These are phyloP conservation scores for Odontocolon sp. DNA, from an alignment of 2,888 invertebrate species.

Conservation along the genomic window DNA sequence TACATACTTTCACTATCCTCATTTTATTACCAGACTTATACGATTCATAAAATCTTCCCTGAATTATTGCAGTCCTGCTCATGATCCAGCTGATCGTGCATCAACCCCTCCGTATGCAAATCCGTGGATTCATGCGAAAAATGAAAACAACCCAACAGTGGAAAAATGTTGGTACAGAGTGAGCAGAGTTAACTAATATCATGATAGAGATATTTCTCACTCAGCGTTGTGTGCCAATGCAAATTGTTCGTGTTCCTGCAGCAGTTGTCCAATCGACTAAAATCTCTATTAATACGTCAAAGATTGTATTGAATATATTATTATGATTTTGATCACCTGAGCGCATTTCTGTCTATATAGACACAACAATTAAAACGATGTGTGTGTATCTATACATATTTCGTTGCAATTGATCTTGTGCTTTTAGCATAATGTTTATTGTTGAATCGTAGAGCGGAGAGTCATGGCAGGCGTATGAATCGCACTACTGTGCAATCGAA, in stretches of 20 bases:
- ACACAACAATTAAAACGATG: too few relatives aligned
- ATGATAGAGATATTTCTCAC: conserved; percentile 15
- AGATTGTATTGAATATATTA: background rate
- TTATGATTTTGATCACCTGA: background rate
- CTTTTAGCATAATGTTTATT: conserved; percentile 10
- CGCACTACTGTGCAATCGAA: conserved; percentile 33
- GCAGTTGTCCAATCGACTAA: background rate
- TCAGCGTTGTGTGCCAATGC: background rate
- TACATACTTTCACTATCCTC: conserved; percentile 46
- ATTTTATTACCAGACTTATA: conserved; percentile 57
- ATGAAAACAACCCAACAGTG: background rate
- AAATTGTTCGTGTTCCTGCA: conserved; percentile 6
- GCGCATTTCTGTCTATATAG: background rate
- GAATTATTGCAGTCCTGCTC: conserved; percentile 44
- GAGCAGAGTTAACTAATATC: conserved; percentile 12
- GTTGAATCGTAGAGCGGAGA: background rate
- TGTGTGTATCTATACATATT: background rate
- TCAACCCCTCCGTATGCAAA: conserved; percentile 28
- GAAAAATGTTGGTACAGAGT: conserved; percentile 3
- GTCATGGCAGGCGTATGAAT: conserved; percentile 22
- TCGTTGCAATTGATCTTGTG: conserved; percentile 2
- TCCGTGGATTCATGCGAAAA: background rate
- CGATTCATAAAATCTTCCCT: conserved; percentile 58
- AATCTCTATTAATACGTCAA: conserved; percentile 5
- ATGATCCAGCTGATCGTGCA: conserved; percentile 4